Evolutionary conservation across 1,140 invertebrate genomes (phyloP), one percentile per base, ranked within the genome.

Genomic region (Sarcophaga peregrina): DNA sequence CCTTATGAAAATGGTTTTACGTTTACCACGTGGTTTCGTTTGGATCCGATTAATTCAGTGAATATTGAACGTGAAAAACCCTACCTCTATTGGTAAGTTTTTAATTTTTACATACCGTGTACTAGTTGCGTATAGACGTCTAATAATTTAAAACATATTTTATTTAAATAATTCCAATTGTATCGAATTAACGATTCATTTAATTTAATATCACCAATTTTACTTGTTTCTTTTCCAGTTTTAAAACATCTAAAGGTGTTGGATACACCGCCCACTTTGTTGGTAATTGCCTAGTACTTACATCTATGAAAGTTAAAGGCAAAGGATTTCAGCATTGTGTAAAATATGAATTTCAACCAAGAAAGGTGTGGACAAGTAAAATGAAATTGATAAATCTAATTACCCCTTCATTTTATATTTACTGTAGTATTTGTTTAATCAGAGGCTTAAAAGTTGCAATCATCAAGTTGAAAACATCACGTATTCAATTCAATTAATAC

Each of bases 231-330:
- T 72, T 46, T 48, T 80, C 0, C 92, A 99, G 98, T 93, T 99
- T 99, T 92, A 98, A 98, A 91, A 99, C 98, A 50, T 97, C 96
- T 88, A 99, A 99, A 94, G 98, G 98, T 83, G 95, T 99, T 48
- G 98, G 98, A n/a, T 99, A 99, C 91, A 98, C 98, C 52, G 98
- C 98, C 74, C 98, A 99, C 93, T 99, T 99, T 92, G 97, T 99
- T 85, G 98, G 98, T 84, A 99, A 98, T 92, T 99, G 98, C 91
- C 93, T 99, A 58, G 98, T 99, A 83, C 94, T 99, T 84, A 99
- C 98, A 37, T 98, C 97, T 0, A 99, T 99, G 97, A 99, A 99
- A 93, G 95, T 99, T 75, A 98, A 99, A 90, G 98, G 98, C 84
- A 99, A 99, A 92, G 98, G 98, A 84, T 98, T 99, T 93, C 98